Evolutionary conservation across 2,888 invertebrate species (phyloP), one percentile per base, ranked within the genome.

Genomic region (Oscheius sp.): DNA sequence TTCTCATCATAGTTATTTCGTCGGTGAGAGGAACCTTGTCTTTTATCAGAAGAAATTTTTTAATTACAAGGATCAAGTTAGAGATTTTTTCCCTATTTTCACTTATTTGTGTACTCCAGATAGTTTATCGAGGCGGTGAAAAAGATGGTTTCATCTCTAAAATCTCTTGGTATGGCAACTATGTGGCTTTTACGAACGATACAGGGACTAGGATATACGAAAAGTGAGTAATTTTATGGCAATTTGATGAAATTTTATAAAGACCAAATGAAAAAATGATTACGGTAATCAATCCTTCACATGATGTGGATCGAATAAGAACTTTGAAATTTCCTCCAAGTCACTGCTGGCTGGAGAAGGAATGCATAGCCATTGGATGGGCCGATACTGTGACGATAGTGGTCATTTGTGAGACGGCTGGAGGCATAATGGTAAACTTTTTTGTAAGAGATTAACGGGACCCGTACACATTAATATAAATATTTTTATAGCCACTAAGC

Each of bases 121-220:
- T 56, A 6, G 32, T 85, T 14, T 85, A 77, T 56, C 70, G 71
- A 20, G 86, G 85, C 2, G 70, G 74, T 9, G 85, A 85, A 44
- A 62, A 77, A 33, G 86, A 86, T 67, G 85, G 86, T 1, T 80
- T 76, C 50, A 82, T 86, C n/a, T 72, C 75, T 17, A 70, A 76
- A 2, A 67, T 80, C 12, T 72, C 81, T 12, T 85, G 85, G 81
- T 70, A 67, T 2, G 75, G 75, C 5, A 65, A 72, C 24, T 77
- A 77, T 47, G 75, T 86, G 28, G 85, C 85, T 0, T 86, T 86
- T 71, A 84, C 82, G 8, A 86, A 86, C 64, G 86, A 86, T 44
- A 78, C 78, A 0, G 86, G 86, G 45, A 85, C 86, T 14, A 69
- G 83, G 30, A 67, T 86, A 22, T 84, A 80, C 56, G 84, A 86